These are phyloP conservation scores for Drosophila sucinea DNA, from an alignment of 1,140 invertebrate genomes.

Conservation along the genomic window DNA sequence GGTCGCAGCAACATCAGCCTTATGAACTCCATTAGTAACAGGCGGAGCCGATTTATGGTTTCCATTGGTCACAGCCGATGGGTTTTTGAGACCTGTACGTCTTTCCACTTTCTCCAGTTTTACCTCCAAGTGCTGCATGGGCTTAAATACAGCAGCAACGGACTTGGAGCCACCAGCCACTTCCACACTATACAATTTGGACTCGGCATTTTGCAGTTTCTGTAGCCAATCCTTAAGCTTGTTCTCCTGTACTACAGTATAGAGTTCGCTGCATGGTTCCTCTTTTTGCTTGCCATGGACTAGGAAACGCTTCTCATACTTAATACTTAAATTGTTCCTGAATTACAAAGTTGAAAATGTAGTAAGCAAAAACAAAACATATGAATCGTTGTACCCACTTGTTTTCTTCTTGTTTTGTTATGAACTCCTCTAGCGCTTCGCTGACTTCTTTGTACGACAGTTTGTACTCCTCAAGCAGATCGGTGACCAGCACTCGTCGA, in stretches of 20 bases:
- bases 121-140: conserved; percentile 63
- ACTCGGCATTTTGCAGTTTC: conserved; percentile 65
- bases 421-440: conserved; percentile 51
- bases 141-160: conserved; percentile 64
- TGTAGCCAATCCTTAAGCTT: conserved; percentile 66
- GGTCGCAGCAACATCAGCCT: not conserved
- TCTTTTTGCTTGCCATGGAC: conserved; percentile 55
- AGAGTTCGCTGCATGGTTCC: conserved; percentile 45
- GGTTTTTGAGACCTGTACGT: conserved; percentile 18
- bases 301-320: conserved; percentile 67
- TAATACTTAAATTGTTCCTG: conserved; percentile 16
- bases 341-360: not conserved
- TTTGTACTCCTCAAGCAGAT: conserved; percentile 74
- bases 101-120: conserved; percentile 41
- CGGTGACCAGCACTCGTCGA: conserved; percentile 67
- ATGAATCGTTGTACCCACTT: conserved; percentile 24
- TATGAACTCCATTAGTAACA: not conserved
- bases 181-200: conserved; percentile 71
- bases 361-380: not conserved
- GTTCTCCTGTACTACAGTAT: conserved; percentile 67
- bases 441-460: conserved; percentile 70
- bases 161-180: conserved; percentile 68
- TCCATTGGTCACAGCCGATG: conserved; percentile 35
- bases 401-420: conserved; percentile 49
- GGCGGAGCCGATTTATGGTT: not conserved